A percentile compares a stretch with the other conserved stretches of the same genome.
Evolutionary conservation across 2,888 invertebrate species (phyloP).

Genomic region (Drosophila robusta): DNA sequence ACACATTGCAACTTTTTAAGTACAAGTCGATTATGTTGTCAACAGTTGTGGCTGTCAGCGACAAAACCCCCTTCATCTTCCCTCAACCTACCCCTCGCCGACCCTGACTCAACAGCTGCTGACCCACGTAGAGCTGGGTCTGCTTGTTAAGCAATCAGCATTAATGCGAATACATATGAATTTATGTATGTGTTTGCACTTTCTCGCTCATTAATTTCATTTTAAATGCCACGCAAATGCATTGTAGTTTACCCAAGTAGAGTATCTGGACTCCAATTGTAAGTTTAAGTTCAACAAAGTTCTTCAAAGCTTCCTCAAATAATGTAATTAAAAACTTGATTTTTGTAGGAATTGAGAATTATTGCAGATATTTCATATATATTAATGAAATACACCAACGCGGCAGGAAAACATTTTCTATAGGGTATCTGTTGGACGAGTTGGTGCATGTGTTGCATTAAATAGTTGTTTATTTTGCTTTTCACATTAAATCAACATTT

Average conservation of each 20-base stretch:
- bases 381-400: no score
- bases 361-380: not conserved
- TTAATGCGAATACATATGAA: constrained; percentile 48
- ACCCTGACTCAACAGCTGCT: not conserved
- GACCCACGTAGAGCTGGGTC: not conserved
- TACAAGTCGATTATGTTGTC: constrained; percentile 76
- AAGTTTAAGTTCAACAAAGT: no score
- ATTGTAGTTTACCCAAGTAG: not conserved
- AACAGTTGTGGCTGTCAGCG: constrained; percentile 54
- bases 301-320: no score
- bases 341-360: no score
- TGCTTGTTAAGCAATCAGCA: constrained; percentile 47
- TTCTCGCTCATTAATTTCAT: constrained; percentile 65
- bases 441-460: not conserved
- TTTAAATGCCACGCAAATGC: constrained; percentile 23
- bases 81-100: not conserved
- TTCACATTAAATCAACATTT: constrained; percentile 39
- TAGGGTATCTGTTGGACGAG: constrained; percentile 13
- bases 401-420: not conserved
- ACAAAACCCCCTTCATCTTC: no score
- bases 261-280: not conserved
- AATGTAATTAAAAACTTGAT: no score
- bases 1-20: constrained; percentile 65
- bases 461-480: constrained; percentile 8
- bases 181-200: constrained; percentile 46